Conservation (phyloP, 2,888 invertebrate species). For the Chironomus tentans region DNA sequence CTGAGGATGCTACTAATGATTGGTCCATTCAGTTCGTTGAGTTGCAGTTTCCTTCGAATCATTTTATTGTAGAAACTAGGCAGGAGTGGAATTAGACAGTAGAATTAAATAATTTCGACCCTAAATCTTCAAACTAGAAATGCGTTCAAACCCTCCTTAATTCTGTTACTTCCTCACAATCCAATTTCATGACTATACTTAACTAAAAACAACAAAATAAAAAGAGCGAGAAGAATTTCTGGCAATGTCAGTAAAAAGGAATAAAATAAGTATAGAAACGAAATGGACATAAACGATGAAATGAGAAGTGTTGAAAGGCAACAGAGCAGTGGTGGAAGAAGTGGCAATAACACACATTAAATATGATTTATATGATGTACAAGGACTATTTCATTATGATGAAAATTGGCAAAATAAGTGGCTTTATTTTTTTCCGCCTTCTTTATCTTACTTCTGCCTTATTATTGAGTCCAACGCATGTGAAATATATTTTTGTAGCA, state of each 20-base stretch:
- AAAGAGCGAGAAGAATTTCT: background rate
- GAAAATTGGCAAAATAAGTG: slow-evolving; percentile 19
- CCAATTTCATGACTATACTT: too few relatives aligned
- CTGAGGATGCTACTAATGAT: too few relatives aligned
- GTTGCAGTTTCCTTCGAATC: too few relatives aligned
- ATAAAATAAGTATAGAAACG: background rate
- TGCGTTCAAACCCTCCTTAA: background rate
- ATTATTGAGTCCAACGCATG: background rate
- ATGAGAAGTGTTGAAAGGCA: background rate
- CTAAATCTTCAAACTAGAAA: too few relatives aligned
- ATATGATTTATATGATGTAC: background rate
- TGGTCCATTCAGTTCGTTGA: too few relatives aligned
- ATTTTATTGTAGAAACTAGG: too few relatives aligned
- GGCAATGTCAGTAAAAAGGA: background rate
- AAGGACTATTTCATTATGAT: slow-evolving; percentile 24
- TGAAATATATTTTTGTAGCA: too few relatives aligned
- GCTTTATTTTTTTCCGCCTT: background rate
- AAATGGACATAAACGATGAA: too few relatives aligned
- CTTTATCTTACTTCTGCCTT: background rate
- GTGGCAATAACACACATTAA: background rate
- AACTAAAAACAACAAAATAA: too few relatives aligned
- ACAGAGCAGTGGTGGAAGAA: background rate
- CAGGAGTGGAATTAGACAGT: too few relatives aligned
- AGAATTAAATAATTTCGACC: too few relatives aligned
- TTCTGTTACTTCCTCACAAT: background rate